Base-by-base conservation (phyloP, 2,888 invertebrate genomes). In the Ceraclea dissimilis region DNA sequence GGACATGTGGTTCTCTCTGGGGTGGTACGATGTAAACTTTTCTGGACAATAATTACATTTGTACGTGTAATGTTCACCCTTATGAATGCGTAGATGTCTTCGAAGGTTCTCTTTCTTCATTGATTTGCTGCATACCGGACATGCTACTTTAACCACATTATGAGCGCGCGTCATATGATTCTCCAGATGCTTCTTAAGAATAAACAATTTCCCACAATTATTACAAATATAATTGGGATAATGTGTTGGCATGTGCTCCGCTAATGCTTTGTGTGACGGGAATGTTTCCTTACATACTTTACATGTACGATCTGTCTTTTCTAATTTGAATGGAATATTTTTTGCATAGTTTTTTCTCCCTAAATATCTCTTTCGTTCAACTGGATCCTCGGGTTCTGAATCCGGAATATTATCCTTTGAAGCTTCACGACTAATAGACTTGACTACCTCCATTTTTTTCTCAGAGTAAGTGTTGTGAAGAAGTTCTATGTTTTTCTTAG, bases 11-110 rank as follows among this genome's bases (percentile, higher is more conserved):
- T 72, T 76, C 56, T 67, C 71, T 50, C 76, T 64, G 56, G 74
- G 72, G 54, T 71, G 73, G 0, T 77, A 76, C 16, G 74, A 66
- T 0, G 74, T 65, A 58, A 76, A 77, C 2, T 70, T 66, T 1
- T 74, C 72, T 0, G 67, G 60, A 54, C 77, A 77, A 43, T 68
- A 57, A 0, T 67, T 66, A 39, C 77, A 77, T 0, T 71, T 70
- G 18, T 67, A 67, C 0, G 65, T 57, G 13, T 66, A 19, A n/a
- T 49, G 48, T 17, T 49, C 49, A 8, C 51, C 51, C 18, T 44
- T 51, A 43, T 51, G 55, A 5, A 21, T 19, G 2, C 47, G 19
- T 18, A 51, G 8, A 18, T 55, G 55, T 31, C 51, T 55, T 5
- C 34, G 11, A n/a, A 55, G 19, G 18, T 47, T 51, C 13, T n/a